Evolutionary conservation across 2,888 invertebrate species (phyloP), one percentile per base, ranked within the genome.

Genomic region (Chrysodeixis includens): DNA sequence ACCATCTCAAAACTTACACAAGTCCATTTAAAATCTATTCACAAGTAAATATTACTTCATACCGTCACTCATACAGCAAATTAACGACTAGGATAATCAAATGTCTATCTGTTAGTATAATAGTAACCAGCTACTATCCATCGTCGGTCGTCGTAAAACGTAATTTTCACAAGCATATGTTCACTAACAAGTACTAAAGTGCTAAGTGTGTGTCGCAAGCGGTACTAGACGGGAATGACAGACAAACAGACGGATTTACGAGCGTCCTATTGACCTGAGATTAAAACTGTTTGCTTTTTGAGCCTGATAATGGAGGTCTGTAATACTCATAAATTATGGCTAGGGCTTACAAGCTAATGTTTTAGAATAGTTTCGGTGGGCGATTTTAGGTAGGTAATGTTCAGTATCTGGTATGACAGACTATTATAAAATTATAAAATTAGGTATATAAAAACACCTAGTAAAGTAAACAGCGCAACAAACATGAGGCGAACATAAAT

Each of bases 161-260:
- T 26, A 60, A 72, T 75, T 73, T 81, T 69, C 73, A 60, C 61
- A 71, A 62, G 56, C 62, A 61, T 32, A 53, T 69, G 66, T 71
- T 71, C 44, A 49, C 55, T 64, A 66, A 66, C 64, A 68, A 65
- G 62, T 69, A 67, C 68, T 69, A 69, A 63, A 69, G 51, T 62
- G 63, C 60, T 74, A 74, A 76, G 68, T 65, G 76, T 76, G 67
- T 85, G 83, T 82, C 72, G 80, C 77, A 81, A 75, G 76, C 82
- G 82, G 83, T 81, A 82, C 78, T 73, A 57, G 65, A 72, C 78
- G 74, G 67, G 81, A 86, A 73, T 83, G 87, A 86, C 86, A 83
- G 84, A 85, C 86, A 79, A 82, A 85, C 84, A 76, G 86, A 87
- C 83, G 81, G 85, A 90, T 90, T 90, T 90, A 90, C 85, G 83